Evolutionary conservation across 2,113 vertebrate genomes (phyloP).

Genomic region (Ploceus nigricollis): DNA sequence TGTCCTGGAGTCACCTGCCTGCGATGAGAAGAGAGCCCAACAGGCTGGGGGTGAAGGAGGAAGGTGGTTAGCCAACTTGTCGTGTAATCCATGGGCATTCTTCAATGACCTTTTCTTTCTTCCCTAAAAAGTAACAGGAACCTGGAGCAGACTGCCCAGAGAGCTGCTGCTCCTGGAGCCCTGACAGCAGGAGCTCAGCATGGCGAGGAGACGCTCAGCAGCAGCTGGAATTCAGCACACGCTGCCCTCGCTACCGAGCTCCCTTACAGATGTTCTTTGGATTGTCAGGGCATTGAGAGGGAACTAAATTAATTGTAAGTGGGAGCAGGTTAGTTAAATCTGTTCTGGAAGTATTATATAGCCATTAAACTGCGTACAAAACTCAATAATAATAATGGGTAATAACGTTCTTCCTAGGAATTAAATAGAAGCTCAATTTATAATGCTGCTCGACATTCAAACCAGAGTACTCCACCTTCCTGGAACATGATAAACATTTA

Average conservation of each 20-base stretch:
- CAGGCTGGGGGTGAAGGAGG: background rate
- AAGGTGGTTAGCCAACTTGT: background rate
- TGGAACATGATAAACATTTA: conserved; percentile 30
- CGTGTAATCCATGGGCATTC: background rate
- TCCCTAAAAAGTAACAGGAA: background rate
- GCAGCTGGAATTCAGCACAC: background rate
- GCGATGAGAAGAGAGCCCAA: background rate
- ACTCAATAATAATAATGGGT: conserved; percentile 36
- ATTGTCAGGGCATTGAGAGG: background rate
- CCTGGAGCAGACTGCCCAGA: background rate
- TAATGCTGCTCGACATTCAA: background rate
- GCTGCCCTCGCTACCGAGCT: background rate
- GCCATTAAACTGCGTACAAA: background rate
- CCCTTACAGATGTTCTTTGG: background rate
- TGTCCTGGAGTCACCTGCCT: background rate
- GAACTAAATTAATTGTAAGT: conserved; percentile 35
- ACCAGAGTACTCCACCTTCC: background rate
- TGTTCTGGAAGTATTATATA: background rate
- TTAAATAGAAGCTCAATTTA: conserved; percentile 21
- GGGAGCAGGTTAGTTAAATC: conserved; percentile 48
- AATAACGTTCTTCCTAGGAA: conserved; percentile 14
- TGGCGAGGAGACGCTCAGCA: background rate
- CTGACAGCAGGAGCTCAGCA: background rate
- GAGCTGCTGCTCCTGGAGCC: conserved; percentile 4
- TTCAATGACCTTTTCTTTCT: background rate